Evolutionary conservation across 30 jellyfish, hydroid and myxozoan species (phyloP).

Genomic region (Hydractinia symbiolongicarpus): DNA sequence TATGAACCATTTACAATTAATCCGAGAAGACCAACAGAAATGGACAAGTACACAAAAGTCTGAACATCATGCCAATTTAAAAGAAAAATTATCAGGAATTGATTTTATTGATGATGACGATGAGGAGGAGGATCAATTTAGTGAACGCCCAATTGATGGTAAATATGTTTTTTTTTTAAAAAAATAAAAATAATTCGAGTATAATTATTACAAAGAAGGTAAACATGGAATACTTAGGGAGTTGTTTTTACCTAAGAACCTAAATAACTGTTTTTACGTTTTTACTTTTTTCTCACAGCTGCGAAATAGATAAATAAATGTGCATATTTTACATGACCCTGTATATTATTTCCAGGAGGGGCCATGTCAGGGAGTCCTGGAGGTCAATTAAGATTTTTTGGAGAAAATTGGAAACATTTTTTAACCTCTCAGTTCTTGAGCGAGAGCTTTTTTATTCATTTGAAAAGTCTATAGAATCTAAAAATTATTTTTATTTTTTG

Average conservation of each 20-base stretch:
- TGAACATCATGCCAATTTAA: background rate
- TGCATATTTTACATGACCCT: background rate
- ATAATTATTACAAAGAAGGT: background rate
- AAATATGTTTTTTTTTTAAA: background rate
- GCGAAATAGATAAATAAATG: background rate
- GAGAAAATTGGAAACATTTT: too few species aligned
- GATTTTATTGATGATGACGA: conserved; percentile 24
- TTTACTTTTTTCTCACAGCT: too few species aligned
- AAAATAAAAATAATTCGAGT: background rate
- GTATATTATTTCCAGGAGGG: background rate
- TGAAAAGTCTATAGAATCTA: too few species aligned
- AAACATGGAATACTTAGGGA: background rate
- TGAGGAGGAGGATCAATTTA: conserved; percentile 5
- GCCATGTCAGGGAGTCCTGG: background rate
- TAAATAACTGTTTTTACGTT: too few species aligned
- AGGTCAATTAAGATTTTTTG: background rate
- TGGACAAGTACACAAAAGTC: conserved; percentile 16
- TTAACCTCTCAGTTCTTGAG: too few species aligned
- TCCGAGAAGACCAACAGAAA: background rate
- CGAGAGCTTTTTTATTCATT: too few species aligned
- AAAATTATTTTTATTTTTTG: too few species aligned
- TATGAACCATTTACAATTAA: conserved; percentile 12
- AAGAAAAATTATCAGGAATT: conserved; percentile 21
- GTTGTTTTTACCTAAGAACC: too few species aligned
- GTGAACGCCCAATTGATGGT: conserved; percentile 38